Evolutionary conservation across 2,797 vertebrate species (phyloP), one percentile per base, ranked within the genome.

Genomic region (Silurus lanzhouensis): DNA sequence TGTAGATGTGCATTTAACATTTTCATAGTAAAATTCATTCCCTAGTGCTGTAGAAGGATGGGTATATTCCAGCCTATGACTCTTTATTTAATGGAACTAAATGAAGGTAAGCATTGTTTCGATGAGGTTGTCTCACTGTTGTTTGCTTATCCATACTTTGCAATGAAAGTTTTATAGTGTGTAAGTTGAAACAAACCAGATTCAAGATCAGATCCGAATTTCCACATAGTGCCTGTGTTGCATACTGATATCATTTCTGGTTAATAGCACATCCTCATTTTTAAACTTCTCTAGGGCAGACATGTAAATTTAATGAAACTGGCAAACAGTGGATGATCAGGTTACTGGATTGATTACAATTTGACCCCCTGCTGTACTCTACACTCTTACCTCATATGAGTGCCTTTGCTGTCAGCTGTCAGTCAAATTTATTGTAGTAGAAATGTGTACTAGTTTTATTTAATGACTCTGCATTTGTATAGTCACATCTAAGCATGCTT

Each of bases 291-390:
- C 89, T 85, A 85, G 15, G 88, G 81, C 70, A 90, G 89, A 93
- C 93, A 95, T 96, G 94, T 95, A 96, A 96, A 94, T 95, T 96
- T 96, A 96, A 96, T 96, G 95, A 95, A 92, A 87, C 93, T 92
- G 93, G 93, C 91, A 92, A 94, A 93, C 93, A 93, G 93, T 89
- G 90, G 89, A 88, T 87, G 94, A 95, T 96, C 95, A 85, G 86
- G 93, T 96, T 96, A 93, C 95, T 92, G 93, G 94, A 95, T 96
- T 91, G 93, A 94, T 96, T 96, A 95, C 95, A 94, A 46, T 86
- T 89, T 94, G 93, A 95, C 90, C 93, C 91, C 91, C 85, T 88
- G 90, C 88, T 92, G 91, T 91, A 88, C 92, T 88, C 77, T 74
- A 71, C 70, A 76, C 70, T 85, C 44, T 66, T 77, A 68, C 22